phyloP scores from a whole-genome alignment of 1,140 invertebrate genomes.

The Araneus ventricosus region DNA sequence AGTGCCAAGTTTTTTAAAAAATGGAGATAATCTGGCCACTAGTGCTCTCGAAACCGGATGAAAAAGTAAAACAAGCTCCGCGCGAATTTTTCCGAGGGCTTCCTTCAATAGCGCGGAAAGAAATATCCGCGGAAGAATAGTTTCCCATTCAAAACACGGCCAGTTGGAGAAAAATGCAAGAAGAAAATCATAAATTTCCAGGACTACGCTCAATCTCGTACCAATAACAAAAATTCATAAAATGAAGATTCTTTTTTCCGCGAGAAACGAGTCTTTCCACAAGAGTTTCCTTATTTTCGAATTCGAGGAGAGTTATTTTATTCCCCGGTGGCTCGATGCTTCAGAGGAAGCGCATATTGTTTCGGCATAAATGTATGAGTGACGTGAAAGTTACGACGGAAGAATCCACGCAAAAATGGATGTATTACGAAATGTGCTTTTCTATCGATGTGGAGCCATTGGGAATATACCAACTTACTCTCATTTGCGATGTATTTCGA shows the following conservation, averaged over 20 bases:
- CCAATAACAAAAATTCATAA: slow-evolving; percentile 38
- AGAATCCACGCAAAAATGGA: background rate
- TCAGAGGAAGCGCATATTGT: background rate
- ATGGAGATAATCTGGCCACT: background rate
- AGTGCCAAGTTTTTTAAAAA: background rate
- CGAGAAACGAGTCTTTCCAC: background rate
- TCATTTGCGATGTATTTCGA: too few species aligned
- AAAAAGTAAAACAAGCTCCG: background rate
- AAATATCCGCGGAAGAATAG: slow-evolving; percentile 21
- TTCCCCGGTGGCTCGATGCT: background rate
- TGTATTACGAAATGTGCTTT: too few species aligned
- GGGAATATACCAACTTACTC: too few species aligned
- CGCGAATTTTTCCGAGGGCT: background rate
- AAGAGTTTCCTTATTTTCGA: slow-evolving; percentile 17
- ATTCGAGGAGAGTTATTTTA: slow-evolving; percentile 10
- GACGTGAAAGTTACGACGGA: background rate
- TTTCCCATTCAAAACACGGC: slow-evolving; percentile 35
- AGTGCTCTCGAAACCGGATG: background rate
- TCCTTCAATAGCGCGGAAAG: background rate
- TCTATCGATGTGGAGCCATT: too few species aligned
- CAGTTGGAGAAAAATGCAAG: background rate
- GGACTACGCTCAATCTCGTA: background rate
- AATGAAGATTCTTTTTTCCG: background rate
- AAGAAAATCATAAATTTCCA: slow-evolving; percentile 27
- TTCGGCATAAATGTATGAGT: background rate